Evolutionary conservation across 1,140 invertebrate genomes (phyloP).

Genomic region (Zaprionus tsacasi): DNA sequence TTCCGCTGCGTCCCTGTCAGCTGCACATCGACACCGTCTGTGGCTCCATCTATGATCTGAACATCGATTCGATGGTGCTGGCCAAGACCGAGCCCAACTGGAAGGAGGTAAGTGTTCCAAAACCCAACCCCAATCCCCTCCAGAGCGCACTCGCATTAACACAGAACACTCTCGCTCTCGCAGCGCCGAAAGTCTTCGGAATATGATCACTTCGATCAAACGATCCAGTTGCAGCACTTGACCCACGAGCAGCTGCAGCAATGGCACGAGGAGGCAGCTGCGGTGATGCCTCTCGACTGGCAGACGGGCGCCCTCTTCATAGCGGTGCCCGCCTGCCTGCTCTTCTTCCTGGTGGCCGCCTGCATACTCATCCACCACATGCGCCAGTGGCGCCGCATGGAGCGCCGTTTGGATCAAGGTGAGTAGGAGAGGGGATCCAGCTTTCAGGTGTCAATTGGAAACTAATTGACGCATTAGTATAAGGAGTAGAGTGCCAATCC

Average conservation of each 20-base stretch:
- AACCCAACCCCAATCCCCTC: background rate
- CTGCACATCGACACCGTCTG: constrained; percentile 80
- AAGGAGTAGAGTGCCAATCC: too few species aligned
- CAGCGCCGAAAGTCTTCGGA: constrained; percentile 80
- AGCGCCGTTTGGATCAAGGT: constrained; percentile 86
- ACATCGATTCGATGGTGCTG: constrained; percentile 79
- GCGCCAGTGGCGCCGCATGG: constrained; percentile 87
- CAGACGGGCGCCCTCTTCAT: constrained; percentile 86
- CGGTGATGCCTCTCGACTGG: constrained; percentile 85
- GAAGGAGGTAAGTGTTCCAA: constrained; percentile 73
- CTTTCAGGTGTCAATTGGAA: too few species aligned
- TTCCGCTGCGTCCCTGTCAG: constrained; percentile 79
- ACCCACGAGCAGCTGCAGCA: constrained; percentile 79
- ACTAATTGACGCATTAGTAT: too few species aligned
- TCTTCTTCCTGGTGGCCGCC: constrained; percentile 88
- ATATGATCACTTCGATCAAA: constrained; percentile 67
- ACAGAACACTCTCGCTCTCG: background rate
- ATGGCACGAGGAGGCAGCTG: constrained; percentile 73
- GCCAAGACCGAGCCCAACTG: constrained; percentile 82
- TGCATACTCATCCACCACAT: constrained; percentile 87
- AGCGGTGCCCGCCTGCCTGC: constrained; percentile 87
- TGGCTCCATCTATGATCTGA: constrained; percentile 79
- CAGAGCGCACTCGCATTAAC: background rate
- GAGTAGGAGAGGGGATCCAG: constrained; percentile 44
- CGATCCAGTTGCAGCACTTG: constrained; percentile 66